These are phyloP conservation scores for Drepana arcuata DNA, from an alignment of 1,140 invertebrate genomes.

Conservation along the genomic window DNA sequence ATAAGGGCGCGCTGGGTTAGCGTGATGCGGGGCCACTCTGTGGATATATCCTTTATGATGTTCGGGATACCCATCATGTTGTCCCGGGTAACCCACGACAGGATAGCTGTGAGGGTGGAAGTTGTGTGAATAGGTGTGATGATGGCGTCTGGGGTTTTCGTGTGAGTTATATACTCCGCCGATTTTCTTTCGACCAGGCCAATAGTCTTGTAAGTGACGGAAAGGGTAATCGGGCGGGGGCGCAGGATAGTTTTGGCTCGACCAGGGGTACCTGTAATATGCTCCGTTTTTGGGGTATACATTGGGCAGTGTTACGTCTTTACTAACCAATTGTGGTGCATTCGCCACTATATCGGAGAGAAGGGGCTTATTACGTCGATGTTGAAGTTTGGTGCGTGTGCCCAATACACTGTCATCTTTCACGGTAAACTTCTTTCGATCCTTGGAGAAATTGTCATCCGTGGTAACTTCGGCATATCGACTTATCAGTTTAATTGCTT, in stretches of 20 bases:
- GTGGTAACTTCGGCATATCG: constrained; percentile 63
- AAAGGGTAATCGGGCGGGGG: constrained; percentile 55
- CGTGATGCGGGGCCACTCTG: constrained; percentile 29
- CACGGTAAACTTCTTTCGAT: constrained; percentile 33
- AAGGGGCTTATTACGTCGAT: constrained; percentile 50
- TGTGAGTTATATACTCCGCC: constrained; percentile 51
- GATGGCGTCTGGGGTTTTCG: constrained; percentile 53
- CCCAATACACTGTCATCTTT: constrained; percentile 51
- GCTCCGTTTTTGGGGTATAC: constrained; percentile 26
- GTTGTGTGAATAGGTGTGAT: constrained; percentile 57
- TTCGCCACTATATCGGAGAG: constrained; percentile 12
- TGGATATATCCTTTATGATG: constrained; percentile 36
- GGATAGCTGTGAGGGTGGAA: constrained; percentile 36
- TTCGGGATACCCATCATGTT: constrained; percentile 32
- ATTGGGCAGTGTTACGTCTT: constrained; percentile 10
- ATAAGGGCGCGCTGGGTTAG: constrained; percentile 34
- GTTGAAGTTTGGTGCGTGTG: constrained; percentile 57
- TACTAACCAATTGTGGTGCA: constrained; percentile 7
- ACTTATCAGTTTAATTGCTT: constrained; percentile 63
- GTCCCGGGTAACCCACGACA: constrained; percentile 20
- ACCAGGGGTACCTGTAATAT: constrained; percentile 52
- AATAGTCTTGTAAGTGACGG: constrained; percentile 57
- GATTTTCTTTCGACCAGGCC: constrained; percentile 45
- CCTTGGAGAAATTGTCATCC: constrained; percentile 56
- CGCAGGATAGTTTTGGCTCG: constrained; percentile 30